Evolutionary conservation across 2,888 invertebrate genomes (phyloP), one percentile per base, ranked within the genome.

Genomic region (Chrysodeixis includens): DNA sequence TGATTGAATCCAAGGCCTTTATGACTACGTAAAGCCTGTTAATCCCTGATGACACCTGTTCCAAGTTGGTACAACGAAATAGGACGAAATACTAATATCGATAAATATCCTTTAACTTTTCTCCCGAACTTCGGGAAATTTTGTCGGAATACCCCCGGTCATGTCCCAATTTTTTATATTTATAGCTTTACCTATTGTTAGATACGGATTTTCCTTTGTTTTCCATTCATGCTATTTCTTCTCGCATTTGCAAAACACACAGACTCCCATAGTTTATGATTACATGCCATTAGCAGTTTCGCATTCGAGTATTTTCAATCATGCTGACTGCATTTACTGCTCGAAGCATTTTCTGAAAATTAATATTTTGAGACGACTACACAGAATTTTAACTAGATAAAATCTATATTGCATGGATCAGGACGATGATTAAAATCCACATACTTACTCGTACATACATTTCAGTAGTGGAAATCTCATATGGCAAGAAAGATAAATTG

Each of bases 1-100:
- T 74, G 66, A 78, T 78, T 76, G 78, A 78, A 76, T 70, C 66
- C 51, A 61, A 52, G 56, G 44, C 30, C 58, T 70, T 74, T 62
- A 75, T 20, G 35, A 30, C 35, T 30, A 62, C 46, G 35, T 64
- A 40, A 44, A 66, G 62, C 61, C 59, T 58, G 57, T 69, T 74
- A 64, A 69, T 64, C 59, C 66, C 62, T 51, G 7, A 52, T 55
- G 64, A 64, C 75, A 74, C 64, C 70, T 70, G 70, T 66, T 55
- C 59, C 55, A n/a, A n/a, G 61, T 57, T 54, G 59, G 30, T 46
- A 64, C 20, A 8, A 16, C 49, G 66, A 46, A 66, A 65, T 69
- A 22, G 32, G 63, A 51, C 54, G 61, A 78, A 66, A 66, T 63
- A 65, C 53, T 56, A 63, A 69, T 74, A 65, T 62, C 69, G 62